Conservation (phyloP, 2,113 vertebrate genomes). For the Cyprinodon brontotheroides region DNA sequence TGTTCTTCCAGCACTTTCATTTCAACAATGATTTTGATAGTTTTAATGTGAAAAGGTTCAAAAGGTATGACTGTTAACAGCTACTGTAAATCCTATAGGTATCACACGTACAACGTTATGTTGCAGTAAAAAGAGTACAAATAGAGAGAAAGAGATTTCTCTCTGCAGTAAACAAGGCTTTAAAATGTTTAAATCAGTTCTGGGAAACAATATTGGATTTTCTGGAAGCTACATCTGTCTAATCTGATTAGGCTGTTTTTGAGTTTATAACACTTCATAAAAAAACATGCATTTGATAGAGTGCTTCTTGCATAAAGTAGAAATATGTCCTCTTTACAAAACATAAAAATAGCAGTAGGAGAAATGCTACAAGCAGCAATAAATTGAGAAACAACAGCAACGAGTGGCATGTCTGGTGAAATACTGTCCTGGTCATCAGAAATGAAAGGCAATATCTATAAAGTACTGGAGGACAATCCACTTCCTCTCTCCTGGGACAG, state of each 20-base stretch:
- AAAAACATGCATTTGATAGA: constrained; percentile 28
- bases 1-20: too few relatives aligned
- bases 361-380: constrained; percentile 16
- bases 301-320: constrained; percentile 6
- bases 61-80: neutral
- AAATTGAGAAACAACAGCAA: constrained; percentile 46
- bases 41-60: neutral
- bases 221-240: constrained; percentile 17
- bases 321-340: constrained; percentile 10
- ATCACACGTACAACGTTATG: neutral
- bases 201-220: constrained; percentile 19
- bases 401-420: constrained; percentile 32
- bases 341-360: constrained; percentile 24
- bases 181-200: constrained; percentile 29
- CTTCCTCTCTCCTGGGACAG: constrained; percentile 58
- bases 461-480: constrained; percentile 57
- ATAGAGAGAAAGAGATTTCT: constrained; percentile 1
- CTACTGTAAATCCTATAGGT: neutral
- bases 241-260: constrained; percentile 31
- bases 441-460: constrained; percentile 70
- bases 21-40: too few relatives aligned
- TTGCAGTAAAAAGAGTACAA: neutral
- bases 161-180: neutral
- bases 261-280: constrained; percentile 20
- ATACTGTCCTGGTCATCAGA: constrained; percentile 57